These are phyloP conservation scores for Gymnopithys bicolor DNA, from an alignment of 2,797 vertebrate genomes.

Conservation along the genomic window DNA sequence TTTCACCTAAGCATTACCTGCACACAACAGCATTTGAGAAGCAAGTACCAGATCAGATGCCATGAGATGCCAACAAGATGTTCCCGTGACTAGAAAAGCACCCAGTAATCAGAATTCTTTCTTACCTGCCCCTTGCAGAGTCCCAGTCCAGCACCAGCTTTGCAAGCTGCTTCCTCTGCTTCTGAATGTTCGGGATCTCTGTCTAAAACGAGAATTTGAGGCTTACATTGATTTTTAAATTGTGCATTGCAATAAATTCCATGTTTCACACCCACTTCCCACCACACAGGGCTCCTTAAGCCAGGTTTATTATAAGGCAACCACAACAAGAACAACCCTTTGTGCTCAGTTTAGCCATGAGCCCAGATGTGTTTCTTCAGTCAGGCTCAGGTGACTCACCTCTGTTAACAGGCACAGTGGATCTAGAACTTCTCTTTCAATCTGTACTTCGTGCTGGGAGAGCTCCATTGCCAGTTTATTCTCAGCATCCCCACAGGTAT, in stretches of 20 bases:
- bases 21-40: neutral
- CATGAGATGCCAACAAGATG: neutral
- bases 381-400: conserved; percentile 73
- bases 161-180: conserved; percentile 95
- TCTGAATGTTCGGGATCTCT: conserved; percentile 98
- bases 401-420: conserved; percentile 91
- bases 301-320: neutral
- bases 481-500: conserved; percentile 93
- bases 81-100: neutral
- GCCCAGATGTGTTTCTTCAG: neutral
- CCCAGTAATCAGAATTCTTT: neutral
- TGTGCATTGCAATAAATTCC: neutral
- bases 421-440: conserved; percentile 93
- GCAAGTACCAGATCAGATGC: neutral
- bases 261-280: neutral
- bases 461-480: conserved; percentile 92
- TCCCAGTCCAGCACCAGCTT: conserved; percentile 97
- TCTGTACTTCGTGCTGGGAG: conserved; percentile 91
- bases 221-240: neutral
- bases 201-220: conserved; percentile 75
- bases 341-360: neutral
- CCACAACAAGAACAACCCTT: no score
- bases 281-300: neutral
- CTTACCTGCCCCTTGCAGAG: conserved; percentile 93
- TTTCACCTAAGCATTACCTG: neutral